Base-by-base conservation (phyloP, 2,797 vertebrate genomes). In the Hirundo rustica region DNA sequence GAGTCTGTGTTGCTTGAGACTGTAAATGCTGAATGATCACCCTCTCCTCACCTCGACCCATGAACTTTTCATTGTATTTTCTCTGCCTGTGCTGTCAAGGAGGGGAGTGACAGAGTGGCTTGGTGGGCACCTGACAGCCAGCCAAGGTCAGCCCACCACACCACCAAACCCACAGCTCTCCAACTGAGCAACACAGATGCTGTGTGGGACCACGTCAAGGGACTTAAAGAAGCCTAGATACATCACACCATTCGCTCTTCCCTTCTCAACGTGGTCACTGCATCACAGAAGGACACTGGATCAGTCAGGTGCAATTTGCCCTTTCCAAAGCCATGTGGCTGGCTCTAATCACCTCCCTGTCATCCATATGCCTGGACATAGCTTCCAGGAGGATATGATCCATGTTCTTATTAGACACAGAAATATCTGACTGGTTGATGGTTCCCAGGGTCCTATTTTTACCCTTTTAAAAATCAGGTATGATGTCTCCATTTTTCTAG, bases 241-340 rank as follows among this genome's bases (percentile, higher is more conserved):
- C 10, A 44, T n/a, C 34, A 34, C 15, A 91, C 11, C 32, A 47
- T 7, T 5, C 77, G 61, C 8, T 73, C 34, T 36, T 72, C 36
- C 40, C 8, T 47, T 70, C 74, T 6, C 34, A 45, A 16, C 0
- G 0, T 16, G 25, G 8, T 25, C 0, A 1, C 62, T 61, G n/a
- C 22, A 36, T 22, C 3, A 2, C 2, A 57, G 71, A 80, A 84
- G 45, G 50, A 29, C 54, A 32, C 6, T 0, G 10, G 30, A 40
- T 10, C 13, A 42, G 16, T 23, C 38, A 58, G 30, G 40, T 25
- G 16, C 0, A 1, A 67, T 61, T 5, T 54, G 13, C 22, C 23
- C 36, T 38, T 11, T 13, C n/a, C 36, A 51, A 54, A 73, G 40
- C 19, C 47, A 42, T 2, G 30, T 26, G 16, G 16, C 40, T 61